Percentiles rank a stretch among this genome's conserved stretches.
These are phyloP conservation scores for Cygnus atratus DNA, from an alignment of 2,113 vertebrate genomes.

Conservation along the genomic window DNA sequence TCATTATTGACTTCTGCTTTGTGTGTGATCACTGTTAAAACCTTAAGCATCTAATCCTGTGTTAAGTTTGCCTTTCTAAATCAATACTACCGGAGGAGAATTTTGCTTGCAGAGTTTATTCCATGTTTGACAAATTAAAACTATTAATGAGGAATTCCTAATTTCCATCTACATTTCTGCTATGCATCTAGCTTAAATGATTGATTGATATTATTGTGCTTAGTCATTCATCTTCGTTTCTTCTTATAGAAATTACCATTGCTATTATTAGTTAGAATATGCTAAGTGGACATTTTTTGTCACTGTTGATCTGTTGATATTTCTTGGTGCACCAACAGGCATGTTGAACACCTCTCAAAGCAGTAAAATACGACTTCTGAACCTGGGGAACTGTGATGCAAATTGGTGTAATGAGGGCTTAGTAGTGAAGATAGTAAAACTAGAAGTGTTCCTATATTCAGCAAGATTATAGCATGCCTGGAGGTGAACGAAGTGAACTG, in stretches of 20 bases:
- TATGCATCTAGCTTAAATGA: neutral
- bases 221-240: neutral
- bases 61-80: constrained; percentile 22
- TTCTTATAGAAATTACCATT: neutral
- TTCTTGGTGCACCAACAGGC: neutral
- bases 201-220: neutral
- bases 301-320: neutral
- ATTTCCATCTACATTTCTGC: neutral
- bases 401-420: neutral
- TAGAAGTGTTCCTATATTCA: neutral
- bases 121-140: neutral
- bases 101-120: neutral
- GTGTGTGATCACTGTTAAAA: neutral
- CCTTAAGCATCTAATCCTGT: neutral
- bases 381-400: neutral
- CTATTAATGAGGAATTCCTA: neutral
- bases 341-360: neutral
- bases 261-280: neutral
- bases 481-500: neutral
- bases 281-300: neutral
- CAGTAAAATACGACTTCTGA: neutral
- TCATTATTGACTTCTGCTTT: neutral
- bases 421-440: neutral
- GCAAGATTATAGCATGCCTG: neutral
- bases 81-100: neutral